Conservation (phyloP, 2,888 invertebrate species). For the Perizoma flavofasciatum region DNA sequence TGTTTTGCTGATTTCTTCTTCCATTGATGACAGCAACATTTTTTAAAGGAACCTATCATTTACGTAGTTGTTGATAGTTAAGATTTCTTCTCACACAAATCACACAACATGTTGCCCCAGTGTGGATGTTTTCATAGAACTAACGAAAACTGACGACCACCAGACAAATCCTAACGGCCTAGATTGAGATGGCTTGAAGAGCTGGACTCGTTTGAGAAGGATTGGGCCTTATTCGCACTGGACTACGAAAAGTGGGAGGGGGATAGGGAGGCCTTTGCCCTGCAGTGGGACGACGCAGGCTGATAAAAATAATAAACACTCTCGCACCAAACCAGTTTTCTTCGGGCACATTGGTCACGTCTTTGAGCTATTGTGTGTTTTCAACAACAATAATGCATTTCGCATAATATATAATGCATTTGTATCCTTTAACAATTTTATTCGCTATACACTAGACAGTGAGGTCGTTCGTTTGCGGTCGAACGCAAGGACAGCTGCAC, state of each 20-base stretch:
- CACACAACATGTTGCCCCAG: no score
- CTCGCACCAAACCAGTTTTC: background rate
- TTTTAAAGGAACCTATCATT: background rate
- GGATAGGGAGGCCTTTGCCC: no score
- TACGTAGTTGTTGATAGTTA: no score
- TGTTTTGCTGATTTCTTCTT: background rate
- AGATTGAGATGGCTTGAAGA: no score
- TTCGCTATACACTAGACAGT: conserved; percentile 53
- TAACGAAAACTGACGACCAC: background rate
- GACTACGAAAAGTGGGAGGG: no score
- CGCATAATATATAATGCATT: background rate
- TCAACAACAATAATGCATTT: conserved; percentile 2
- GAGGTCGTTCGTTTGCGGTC: conserved; percentile 51
- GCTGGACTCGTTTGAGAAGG: no score
- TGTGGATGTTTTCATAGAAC: background rate
- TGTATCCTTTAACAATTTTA: conserved; percentile 44
- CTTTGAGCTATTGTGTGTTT: conserved; percentile 1
- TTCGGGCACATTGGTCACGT: conserved; percentile 1
- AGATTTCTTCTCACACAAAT: no score
- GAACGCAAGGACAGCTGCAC: conserved; percentile 45
- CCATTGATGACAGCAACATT: background rate
- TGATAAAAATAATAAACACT: no score
- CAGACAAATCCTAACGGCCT: no score
- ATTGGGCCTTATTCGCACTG: no score
- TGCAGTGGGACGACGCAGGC: no score